Evolutionary conservation across 2,797 vertebrate species (phyloP).

Genomic region (Halcyon chelicuti): DNA sequence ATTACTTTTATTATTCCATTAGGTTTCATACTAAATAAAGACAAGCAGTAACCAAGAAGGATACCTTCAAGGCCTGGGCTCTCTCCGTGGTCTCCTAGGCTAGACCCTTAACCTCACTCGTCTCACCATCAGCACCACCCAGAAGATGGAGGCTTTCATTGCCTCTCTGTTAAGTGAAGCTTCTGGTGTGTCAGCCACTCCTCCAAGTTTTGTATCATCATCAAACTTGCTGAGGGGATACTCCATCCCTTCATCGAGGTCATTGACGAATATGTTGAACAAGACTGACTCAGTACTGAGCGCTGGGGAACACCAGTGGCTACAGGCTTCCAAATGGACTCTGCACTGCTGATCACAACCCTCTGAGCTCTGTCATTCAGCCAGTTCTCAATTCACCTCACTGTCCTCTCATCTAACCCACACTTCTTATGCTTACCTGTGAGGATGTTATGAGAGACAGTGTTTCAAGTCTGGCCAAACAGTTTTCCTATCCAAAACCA

Average conservation of each 20-base stretch:
- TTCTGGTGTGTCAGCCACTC: not conserved
- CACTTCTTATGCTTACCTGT: not conserved
- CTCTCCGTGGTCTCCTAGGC: not conserved
- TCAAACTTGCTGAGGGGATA: not conserved
- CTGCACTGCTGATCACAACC: not conserved
- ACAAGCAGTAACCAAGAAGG: not conserved
- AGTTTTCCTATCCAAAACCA: not conserved
- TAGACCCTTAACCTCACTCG: not conserved
- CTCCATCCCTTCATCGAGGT: not conserved
- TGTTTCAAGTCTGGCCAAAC: not conserved
- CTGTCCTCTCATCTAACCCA: not conserved
- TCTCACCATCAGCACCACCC: not conserved
- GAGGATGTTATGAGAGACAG: not conserved
- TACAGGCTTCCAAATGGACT: not conserved
- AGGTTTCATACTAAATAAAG: not conserved
- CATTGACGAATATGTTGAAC: not conserved
- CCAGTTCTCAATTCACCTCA: not conserved
- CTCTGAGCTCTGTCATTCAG: not conserved
- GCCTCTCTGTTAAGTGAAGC: accelerated
- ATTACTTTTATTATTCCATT: not conserved
- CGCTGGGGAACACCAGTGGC: not conserved
- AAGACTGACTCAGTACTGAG: not conserved
- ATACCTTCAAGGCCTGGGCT: not conserved
- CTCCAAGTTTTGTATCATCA: not conserved
- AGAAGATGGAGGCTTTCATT: not conserved